Conservation (phyloP, 2,797 vertebrate genomes). For the Staurois parvus region DNA sequence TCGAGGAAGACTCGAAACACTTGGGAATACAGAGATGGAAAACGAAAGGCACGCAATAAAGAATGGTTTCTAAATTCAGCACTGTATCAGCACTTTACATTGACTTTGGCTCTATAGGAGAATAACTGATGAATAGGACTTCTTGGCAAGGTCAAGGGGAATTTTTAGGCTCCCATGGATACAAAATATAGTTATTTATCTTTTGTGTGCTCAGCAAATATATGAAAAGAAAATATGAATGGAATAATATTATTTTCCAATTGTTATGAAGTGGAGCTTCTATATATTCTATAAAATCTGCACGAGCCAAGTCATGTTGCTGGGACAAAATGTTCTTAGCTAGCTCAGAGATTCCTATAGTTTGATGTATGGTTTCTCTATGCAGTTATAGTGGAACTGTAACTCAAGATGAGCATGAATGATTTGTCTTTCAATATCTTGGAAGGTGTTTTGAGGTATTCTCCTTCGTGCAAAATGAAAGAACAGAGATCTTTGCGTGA, state of each 20-base stretch:
- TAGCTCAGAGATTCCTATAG: neutral
- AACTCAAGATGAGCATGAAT: conserved; percentile 30
- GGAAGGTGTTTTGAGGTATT: conserved; percentile 44
- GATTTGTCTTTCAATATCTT: conserved; percentile 37
- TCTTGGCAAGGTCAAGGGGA: neutral
- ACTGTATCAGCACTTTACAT: neutral
- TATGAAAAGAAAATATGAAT: neutral
- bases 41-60: neutral
- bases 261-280: neutral
- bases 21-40: neutral
- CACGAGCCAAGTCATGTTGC: neutral
- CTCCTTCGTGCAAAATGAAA: conserved; percentile 39
- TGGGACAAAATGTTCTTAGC: conserved; percentile 37
- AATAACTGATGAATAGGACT: neutral
- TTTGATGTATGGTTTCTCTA: conserved; percentile 31
- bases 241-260: neutral
- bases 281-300: neutral
- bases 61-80: neutral
- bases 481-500: conserved; percentile 18
- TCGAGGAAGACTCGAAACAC: neutral
- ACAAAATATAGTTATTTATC: neutral
- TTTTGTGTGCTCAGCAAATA: neutral
- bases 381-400: conserved; percentile 2
- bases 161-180: neutral
- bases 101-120: neutral